These are phyloP conservation scores for Ctena decussata DNA, from an alignment of 2,888 invertebrate species.

Conservation along the genomic window DNA sequence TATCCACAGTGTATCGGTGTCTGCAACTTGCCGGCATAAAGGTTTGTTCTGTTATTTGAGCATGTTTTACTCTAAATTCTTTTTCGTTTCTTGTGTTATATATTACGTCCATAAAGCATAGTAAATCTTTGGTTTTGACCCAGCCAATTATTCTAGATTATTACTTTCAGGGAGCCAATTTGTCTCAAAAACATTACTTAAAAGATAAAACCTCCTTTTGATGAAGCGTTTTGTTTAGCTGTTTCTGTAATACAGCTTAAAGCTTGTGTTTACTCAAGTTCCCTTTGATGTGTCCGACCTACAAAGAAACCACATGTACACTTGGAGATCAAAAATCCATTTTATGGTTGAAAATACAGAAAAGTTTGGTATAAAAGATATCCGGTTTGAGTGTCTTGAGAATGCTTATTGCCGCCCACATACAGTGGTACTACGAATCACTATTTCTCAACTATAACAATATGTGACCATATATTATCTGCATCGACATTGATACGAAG, in stretches of 20 bases:
- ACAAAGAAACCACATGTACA: constrained; percentile 58
- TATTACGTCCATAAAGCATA: too few species aligned
- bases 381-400: too few species aligned
- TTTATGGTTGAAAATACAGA: neutral
- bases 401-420: too few species aligned
- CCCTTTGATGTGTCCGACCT: constrained; percentile 56
- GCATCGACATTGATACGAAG: too few species aligned
- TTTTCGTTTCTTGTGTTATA: too few species aligned
- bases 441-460: too few species aligned
- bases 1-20: too few species aligned
- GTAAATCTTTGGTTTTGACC: neutral
- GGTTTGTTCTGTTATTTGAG: too few species aligned
- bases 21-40: too few species aligned
- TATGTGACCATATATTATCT: too few species aligned
- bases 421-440: too few species aligned
- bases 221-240: constrained; percentile 63
- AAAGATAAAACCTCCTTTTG: constrained; percentile 58
- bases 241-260: constrained; percentile 61
- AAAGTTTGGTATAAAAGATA: neutral
- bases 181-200: constrained; percentile 62
- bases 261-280: constrained; percentile 60
- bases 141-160: neutral
- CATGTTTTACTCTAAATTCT: too few species aligned
- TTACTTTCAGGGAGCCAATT: neutral
- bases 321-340: constrained; percentile 68